Conservation (phyloP, 2,113 vertebrate genomes). For the Engraulis encrasicolus region DNA sequence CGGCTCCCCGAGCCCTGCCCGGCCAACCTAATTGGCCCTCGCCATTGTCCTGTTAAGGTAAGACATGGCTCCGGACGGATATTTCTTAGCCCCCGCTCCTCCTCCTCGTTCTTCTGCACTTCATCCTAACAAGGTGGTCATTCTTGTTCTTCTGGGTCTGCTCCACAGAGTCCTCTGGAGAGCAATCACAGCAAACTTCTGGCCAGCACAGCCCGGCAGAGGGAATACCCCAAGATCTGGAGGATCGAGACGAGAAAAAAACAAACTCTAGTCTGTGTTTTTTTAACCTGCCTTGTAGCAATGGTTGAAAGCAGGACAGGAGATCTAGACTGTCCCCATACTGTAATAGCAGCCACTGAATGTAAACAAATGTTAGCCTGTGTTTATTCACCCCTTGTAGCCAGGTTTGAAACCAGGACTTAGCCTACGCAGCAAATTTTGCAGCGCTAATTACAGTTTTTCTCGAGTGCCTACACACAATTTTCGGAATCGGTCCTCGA, state of each 20-base stretch:
- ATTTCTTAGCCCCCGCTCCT: constrained; percentile 68
- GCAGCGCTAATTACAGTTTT: too few relatives aligned
- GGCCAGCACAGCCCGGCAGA: constrained; percentile 55
- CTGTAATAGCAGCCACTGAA: too few relatives aligned
- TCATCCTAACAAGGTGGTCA: constrained; percentile 70
- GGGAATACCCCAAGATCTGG: constrained; percentile 46
- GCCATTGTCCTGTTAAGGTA: constrained; percentile 77
- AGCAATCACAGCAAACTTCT: constrained; percentile 68
- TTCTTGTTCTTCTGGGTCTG: constrained; percentile 58
- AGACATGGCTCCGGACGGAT: constrained; percentile 63
- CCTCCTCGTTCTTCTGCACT: constrained; percentile 66
- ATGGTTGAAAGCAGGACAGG: too few relatives aligned
- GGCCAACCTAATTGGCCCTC: constrained; percentile 76
- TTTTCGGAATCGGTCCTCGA: too few relatives aligned
- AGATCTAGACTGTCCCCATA: too few relatives aligned
- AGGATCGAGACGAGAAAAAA: constrained; percentile 53
- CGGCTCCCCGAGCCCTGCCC: constrained; percentile 65
- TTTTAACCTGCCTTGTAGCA: too few relatives aligned
- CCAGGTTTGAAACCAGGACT: too few relatives aligned
- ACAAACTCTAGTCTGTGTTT: neutral
- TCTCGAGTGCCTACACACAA: too few relatives aligned
- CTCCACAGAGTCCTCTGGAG: constrained; percentile 68
- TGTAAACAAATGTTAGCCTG: too few relatives aligned
- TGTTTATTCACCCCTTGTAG: too few relatives aligned
- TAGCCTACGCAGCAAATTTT: too few relatives aligned